Conservation (phyloP, 2,888 invertebrate species). For the Anodontia alba region DNA sequence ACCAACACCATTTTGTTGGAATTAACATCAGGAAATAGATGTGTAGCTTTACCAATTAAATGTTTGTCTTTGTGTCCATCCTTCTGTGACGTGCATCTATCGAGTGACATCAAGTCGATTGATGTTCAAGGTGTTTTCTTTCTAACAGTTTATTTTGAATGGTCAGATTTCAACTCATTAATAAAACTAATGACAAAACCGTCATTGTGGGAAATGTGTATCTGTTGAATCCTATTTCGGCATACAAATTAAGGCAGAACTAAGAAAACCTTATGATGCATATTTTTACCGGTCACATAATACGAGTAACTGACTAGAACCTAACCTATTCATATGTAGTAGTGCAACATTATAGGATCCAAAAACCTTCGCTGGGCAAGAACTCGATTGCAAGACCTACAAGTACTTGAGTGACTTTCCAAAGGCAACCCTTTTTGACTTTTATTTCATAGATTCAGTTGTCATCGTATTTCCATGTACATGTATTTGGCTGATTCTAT, state of each 20-base stretch:
- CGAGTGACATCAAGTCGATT: background rate
- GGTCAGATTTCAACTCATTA: constrained; percentile 2
- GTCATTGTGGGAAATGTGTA: background rate
- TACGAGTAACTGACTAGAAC: background rate
- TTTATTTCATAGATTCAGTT: no score
- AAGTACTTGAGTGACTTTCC: no score
- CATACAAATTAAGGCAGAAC: background rate
- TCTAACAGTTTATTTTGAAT: constrained; percentile 8
- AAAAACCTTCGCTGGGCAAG: background rate
- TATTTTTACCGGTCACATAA: constrained; percentile 1
- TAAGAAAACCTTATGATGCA: background rate
- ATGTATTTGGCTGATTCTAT: background rate
- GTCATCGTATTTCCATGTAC: background rate
- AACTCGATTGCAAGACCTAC: background rate
- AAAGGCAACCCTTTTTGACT: no score
- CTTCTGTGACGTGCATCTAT: background rate
- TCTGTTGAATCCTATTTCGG: background rate
- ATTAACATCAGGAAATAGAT: background rate
- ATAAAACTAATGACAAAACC: background rate
- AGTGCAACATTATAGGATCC: background rate
- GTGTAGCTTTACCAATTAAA: background rate
- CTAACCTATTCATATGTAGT: background rate
- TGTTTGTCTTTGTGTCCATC: constrained; percentile 6
- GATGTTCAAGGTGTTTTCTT: background rate
- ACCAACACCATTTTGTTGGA: background rate